Evolutionary conservation across 2,113 vertebrate genomes (phyloP), one percentile per base, ranked within the genome.

Genomic region (Seriola rivoliana): DNA sequence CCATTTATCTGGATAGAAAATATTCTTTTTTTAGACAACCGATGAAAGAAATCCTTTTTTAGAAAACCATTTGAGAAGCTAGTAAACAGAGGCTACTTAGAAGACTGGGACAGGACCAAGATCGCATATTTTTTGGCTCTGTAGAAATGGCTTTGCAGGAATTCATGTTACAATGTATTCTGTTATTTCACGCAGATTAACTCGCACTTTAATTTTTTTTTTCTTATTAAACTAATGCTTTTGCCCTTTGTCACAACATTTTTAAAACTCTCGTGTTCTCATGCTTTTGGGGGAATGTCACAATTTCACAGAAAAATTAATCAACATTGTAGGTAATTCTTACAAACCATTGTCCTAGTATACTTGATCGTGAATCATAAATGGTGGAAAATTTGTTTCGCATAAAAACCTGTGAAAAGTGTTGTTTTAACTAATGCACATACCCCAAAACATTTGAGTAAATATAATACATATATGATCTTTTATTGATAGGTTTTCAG

Each of bases 301-400:
- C 44, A 8, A 36, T 36, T 73, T 23, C 7, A 21, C 25, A 48
- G 4, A 34, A 19, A 8, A 1, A 36, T 6, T 0, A 50, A 44
- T 55, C 23, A 57, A 34, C 38, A 8, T 12, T 59, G 14, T 66
- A 23, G 12, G n/a, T 7, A 1, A 36, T 46, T 71, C 46, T 34
- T 23, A 14, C n/a, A 54, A 17, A 46, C 4, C 1, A 0, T 13
- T 25, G 12, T 23, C 36, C 0, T 5, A 5, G 16, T 13, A 0
- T 23, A 17, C 52, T 25, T 9, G 32, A 70, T 38, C 5, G 55
- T 62, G 42, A 67, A 60, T 38, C 14, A 14, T 16, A 6, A n/a
- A 25, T 57, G 54, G 54, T 57, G n/a, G 21, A 57, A 57, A 57
- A 57, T 12, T 23, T 19, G 9, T 62, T 60, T 48, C 32, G 13